Base-by-base conservation (phyloP, 1,140 invertebrate genomes). In the Sarcophaga bullata region DNA sequence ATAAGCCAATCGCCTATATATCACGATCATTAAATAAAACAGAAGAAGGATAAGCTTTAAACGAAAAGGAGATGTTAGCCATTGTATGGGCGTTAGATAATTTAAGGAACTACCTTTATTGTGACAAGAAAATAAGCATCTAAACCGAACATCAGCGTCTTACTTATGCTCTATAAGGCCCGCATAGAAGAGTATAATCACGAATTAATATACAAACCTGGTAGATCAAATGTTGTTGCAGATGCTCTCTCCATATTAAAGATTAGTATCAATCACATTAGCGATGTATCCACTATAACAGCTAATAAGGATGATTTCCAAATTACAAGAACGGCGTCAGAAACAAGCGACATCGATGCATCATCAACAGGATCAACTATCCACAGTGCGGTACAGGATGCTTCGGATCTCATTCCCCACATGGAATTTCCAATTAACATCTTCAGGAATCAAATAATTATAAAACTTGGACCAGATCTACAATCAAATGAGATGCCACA, bases 131-230 rank as follows among this genome's bases (percentile, higher is more conserved):
- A 15, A 58, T 58, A 58, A 85, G 48, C 37, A 82, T n/a, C n/a
- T 85, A 10, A 82, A 86, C n/a, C n/a, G n/a, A n/a, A n/a, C n/a
- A n/a, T n/a, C n/a, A n/a, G n/a, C n/a, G 83, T 7, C 58, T 85
- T 4, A 81, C 83, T 83, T 91, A 89, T n/a, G n/a, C 93, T 54
- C 86, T 88, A 86, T 85, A 83, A 84, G 73, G 80, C 87, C 49
- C 80, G 58, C 46, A 62, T 88, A 13, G 82, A 83, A 25, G 84
- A 89, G 48, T 91, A 90, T 84, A 83, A 90, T 78, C 89, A 89
- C 54, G 81, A 91, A n/a, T n/a, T n/a, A n/a, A n/a, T n/a, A n/a
- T n/a, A 92, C 84, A 89, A 90, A 85, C 49, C 86, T 52, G 90
- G 90, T 58, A 87, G 82, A 83, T 10, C 82, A 10, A 88, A 90